Conservation (phyloP, 2,797 vertebrate species). For the Notoglanidium macrostoma region DNA sequence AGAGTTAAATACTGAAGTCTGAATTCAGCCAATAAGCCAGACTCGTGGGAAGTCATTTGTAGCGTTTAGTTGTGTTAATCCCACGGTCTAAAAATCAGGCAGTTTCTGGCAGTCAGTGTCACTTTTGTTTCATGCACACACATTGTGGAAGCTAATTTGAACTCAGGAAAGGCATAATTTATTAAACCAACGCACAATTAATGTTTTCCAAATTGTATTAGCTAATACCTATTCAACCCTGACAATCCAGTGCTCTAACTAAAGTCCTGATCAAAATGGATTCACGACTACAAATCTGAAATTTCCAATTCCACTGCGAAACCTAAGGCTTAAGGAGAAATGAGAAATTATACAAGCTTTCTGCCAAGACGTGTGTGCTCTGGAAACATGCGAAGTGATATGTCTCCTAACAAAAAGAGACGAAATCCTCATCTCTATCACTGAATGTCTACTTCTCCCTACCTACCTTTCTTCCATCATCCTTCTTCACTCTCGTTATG, state of each 20-base stretch:
- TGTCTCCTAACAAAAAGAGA: conserved; percentile 63
- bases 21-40: conserved; percentile 29
- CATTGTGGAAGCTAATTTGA: background rate
- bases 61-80: conserved; percentile 11
- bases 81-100: background rate
- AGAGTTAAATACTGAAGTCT: conserved; percentile 56
- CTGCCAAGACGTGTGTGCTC: conserved; percentile 51
- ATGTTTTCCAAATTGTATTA: background rate
- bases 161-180: background rate
- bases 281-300: background rate
- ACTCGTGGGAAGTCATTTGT: conserved; percentile 34
- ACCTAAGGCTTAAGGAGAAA: conserved; percentile 35
- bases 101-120: conserved; percentile 5
- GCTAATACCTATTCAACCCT: background rate
- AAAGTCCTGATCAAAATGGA: conserved; percentile 18
- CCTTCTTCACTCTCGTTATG: conserved; percentile 19
- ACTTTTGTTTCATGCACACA: background rate
- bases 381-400: conserved; percentile 64
- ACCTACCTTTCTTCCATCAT: conserved; percentile 10
- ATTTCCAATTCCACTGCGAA: conserved; percentile 15
- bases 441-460: conserved; percentile 9
- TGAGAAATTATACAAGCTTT: conserved; percentile 47
- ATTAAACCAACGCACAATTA: background rate
- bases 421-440: conserved; percentile 29
- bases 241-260: background rate